phyloP scores from a whole-genome alignment of 2,113 vertebrate genomes.

The Tursiops truncatus region DNA sequence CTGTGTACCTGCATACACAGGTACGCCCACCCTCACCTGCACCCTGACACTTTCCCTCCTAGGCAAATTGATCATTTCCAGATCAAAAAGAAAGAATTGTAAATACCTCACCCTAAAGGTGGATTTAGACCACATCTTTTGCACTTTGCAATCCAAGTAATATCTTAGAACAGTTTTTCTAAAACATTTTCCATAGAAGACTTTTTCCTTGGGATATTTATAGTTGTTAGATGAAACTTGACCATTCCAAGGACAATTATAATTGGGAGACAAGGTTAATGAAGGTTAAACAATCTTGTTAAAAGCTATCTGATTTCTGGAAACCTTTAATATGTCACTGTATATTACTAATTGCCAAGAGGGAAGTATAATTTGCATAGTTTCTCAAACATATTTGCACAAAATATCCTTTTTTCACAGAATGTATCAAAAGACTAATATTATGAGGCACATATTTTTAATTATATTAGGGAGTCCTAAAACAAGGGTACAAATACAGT shows the following conservation, averaged over 20 bases:
- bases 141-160: neutral
- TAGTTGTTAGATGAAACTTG: neutral
- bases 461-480: neutral
- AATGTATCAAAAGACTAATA: neutral
- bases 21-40: neutral
- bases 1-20: no score
- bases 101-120: neutral
- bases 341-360: neutral
- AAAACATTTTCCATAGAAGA: neutral
- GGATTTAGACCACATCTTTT: neutral
- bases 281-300: neutral
- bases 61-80: neutral
- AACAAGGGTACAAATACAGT: neutral
- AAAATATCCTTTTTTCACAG: neutral
- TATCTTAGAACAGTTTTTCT: neutral
- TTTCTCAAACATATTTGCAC: neutral
- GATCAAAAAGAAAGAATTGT: neutral
- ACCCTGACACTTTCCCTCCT: rapidly evolving
- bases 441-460: neutral
- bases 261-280: neutral
- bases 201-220: neutral
- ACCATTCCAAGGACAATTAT: neutral
- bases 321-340: neutral
- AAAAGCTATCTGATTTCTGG: neutral
- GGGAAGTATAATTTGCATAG: neutral